Percentiles rank a stretch among this genome's conserved stretches.
Evolutionary conservation across 2,797 vertebrate genomes (phyloP).

Genomic region (Sphaeramia orbicularis): DNA sequence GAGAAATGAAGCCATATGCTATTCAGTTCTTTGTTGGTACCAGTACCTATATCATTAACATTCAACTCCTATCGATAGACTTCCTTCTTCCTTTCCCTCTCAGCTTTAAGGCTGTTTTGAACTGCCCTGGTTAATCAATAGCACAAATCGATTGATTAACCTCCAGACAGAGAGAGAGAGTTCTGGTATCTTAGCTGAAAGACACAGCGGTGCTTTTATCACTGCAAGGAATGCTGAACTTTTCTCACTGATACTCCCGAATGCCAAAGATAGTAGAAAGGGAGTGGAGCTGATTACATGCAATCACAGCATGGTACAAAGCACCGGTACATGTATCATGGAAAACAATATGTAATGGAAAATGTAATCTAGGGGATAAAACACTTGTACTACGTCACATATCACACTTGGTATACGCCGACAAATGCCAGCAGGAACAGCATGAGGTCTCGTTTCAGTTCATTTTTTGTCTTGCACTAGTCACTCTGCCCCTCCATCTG

Average conservation of each 20-base stretch:
- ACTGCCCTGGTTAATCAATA: conserved; percentile 50
- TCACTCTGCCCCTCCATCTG: conserved; percentile 70
- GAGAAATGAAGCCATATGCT: no score
- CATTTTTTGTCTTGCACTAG: conserved; percentile 65
- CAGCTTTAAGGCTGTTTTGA: conserved; percentile 6
- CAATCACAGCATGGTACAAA: background rate
- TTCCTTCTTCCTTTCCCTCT: conserved; percentile 3
- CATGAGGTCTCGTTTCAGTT: conserved; percentile 51
- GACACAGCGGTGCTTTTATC: background rate
- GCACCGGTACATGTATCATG: background rate
- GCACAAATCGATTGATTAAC: conserved; percentile 43
- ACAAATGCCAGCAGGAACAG: conserved; percentile 52
- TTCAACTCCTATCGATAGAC: background rate
- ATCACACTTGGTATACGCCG: conserved; percentile 21
- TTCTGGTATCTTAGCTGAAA: background rate
- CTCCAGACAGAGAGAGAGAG: conserved; percentile 4
- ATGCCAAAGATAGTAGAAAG: background rate
- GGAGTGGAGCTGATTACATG: conserved; percentile 20
- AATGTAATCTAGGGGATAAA: conserved; percentile 8
- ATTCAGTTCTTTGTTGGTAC: background rate
- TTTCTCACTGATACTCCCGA: conserved; percentile 1
- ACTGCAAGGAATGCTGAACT: background rate
- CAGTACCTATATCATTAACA: background rate
- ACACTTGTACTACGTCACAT: background rate
- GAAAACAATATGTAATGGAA: conserved; percentile 29